Base-by-base conservation (phyloP, 2,797 vertebrate species). In the Bufotes viridis region DNA sequence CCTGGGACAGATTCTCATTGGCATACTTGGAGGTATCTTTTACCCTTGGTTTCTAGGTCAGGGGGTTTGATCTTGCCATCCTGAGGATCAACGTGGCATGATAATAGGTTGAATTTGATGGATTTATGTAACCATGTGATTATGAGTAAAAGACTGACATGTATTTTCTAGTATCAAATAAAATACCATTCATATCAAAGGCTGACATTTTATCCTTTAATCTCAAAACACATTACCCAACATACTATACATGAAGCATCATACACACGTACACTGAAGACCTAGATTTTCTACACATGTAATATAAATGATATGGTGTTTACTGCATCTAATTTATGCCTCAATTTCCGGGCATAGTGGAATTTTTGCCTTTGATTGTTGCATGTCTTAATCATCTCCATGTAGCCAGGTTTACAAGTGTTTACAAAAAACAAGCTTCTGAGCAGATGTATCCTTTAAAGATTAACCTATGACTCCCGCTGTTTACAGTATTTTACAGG, bases 401-500 rank as follows among this genome's bases (percentile, higher is more conserved):
- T 70, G 26, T 60, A 78, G 61, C 63, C 53, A 26, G 17, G 65
- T 70, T 75, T 60, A 60, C 11, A 84, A 60, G 70, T 34, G 34
- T 87, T 80, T 78, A 84, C 82, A 70, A 69, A 42, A 72, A 67
- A 88, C 51, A 78, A 29, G 29, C 74, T 69, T 29, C 81, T 78
- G 61, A 55, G 61, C 29, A 79, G 22, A 88, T 49, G 49, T 34
- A 58, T 63, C 69, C 67, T 87, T 81, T 42, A 87, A 87, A 26
- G 85, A 29, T 63, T 83, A 88, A n/a, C 49, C 51, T 88, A 49
- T 53, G 42, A 65, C 53, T 34, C 55, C 74, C 5, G 22, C 76
- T 26, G 76, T 88, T 83, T 84, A 84, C 76, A 84, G 53, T 84
- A 84, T 88, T 88, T 78, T 63, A 69, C 70, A 69, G 24, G 42